Percentiles rank a stretch among this genome's conserved stretches.
These are phyloP conservation scores for Sylvia borin DNA, from an alignment of 2,797 vertebrate genomes.

Conservation along the genomic window DNA sequence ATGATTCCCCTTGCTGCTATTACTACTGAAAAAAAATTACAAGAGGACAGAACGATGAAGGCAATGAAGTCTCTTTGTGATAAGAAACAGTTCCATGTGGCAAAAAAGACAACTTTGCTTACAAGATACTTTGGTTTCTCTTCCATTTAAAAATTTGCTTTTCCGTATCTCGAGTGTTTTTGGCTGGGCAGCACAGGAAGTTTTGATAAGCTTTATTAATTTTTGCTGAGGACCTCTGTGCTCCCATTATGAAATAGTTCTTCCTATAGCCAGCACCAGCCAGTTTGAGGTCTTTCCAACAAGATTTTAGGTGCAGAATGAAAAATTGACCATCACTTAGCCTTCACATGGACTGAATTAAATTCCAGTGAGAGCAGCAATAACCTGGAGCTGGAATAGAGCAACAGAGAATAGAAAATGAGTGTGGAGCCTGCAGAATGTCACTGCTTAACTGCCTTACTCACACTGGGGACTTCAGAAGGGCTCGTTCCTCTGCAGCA, in stretches of 20 bases:
- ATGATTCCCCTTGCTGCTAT: not conserved
- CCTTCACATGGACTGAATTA: not conserved
- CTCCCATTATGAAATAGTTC: constrained; percentile 7
- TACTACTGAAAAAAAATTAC: not conserved
- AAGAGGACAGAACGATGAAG: not conserved
- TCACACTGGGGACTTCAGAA: not conserved
- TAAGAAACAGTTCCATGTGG: not conserved
- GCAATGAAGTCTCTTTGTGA: not conserved
- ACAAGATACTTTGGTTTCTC: constrained; percentile 8
- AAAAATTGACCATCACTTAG: not conserved
- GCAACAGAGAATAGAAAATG: not conserved
- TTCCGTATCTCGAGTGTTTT: not conserved
- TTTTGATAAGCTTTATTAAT: not conserved
- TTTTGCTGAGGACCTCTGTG: constrained; percentile 33
- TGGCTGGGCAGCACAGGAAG: not conserved
- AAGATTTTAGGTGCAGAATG: not conserved
- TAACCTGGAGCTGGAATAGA: not conserved
- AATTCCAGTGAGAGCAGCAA: not conserved
- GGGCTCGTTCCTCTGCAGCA: not conserved
- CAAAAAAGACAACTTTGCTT: not conserved
- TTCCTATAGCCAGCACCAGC: not conserved
- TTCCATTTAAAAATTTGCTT: constrained; percentile 39
- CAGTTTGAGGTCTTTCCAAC: not conserved
- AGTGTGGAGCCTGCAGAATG: not conserved
- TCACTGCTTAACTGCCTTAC: not conserved